Base-by-base conservation (phyloP, 2,888 invertebrate genomes). In the Aleiodes leptofemur region DNA sequence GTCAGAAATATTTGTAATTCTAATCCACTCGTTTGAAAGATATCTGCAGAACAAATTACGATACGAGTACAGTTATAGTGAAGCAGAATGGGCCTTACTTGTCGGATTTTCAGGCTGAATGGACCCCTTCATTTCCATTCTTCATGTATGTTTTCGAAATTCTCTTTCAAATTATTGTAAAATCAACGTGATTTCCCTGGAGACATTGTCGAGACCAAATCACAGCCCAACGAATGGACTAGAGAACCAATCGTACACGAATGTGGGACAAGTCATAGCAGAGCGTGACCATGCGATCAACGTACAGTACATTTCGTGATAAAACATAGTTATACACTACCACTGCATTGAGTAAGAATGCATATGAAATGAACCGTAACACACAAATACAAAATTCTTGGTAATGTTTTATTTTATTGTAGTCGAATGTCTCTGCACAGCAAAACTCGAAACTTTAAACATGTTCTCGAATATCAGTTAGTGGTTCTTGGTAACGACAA, bases 371-470 rank as follows among this genome's bases (percentile, higher is more conserved):
- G 14, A 69, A 55, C 53, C 61, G 16, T 56, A 61, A 59, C 69
- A 50, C 50, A 69, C 14, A 38, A 64, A 74, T 74, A 48, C 61
- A 70, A 61, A 74, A 69, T 74, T 70, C 64, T 64, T 16, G 9
- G 48, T 64, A 59, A 50, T 50, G 9, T 51, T 59, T 61, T 69
- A 29, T 57, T 69, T 29, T 48, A 51, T 74, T 70, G 51, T 31
- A 43, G 53, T 48, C 51, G 23, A 74, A 55, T 74, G 53, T 29
- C 34, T 64, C 16, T 70, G 16, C 31, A 48, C 50, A 50, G 56
- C 57, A 55, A 13, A 73, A 66, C 43, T 74, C 56, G 38, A 61
- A 43, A 43, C 57, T 57, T 34, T 57, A 51, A 73, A 57, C 68
- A 73, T 57, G 29, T 43, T 69, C 50, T 74, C 56, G 13, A 43